Percentiles rank a stretch among this genome's conserved stretches.
Conservation (phyloP, 2,888 invertebrate species). For the Erebia aethiops region DNA sequence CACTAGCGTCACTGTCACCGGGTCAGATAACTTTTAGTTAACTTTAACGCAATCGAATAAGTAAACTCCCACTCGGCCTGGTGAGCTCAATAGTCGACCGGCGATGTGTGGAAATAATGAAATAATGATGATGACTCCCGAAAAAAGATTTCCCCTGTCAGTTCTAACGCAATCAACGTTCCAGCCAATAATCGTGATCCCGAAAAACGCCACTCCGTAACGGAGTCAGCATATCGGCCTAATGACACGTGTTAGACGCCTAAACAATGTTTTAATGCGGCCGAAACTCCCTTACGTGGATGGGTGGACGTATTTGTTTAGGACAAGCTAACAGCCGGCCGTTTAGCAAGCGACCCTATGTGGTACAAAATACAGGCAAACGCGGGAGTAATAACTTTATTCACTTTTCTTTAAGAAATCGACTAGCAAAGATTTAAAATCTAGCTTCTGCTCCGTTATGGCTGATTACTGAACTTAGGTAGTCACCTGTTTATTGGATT, state of each 20-base stretch:
- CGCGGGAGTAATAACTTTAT: conserved; percentile 19
- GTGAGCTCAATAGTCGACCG: no score
- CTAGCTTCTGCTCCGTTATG: no score
- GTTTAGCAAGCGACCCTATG: conserved; percentile 68
- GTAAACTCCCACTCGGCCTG: no score
- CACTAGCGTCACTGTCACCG: no score
- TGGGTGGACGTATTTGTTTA: conserved; percentile 77
- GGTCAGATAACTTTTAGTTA: no score
- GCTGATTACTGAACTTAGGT: no score
- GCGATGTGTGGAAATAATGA: background rate
- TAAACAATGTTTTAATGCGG: conserved; percentile 79
- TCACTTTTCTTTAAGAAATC: no score
- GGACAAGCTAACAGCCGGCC: conserved; percentile 77
- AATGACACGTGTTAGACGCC: conserved; percentile 73
- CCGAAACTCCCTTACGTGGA: conserved; percentile 72
- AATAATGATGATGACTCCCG: background rate
- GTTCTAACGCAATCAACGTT: conserved; percentile 26
- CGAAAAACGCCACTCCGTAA: conserved; percentile 60
- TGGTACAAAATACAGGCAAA: conserved; percentile 30
- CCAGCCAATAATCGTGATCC: conserved; percentile 34
- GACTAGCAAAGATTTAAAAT: no score
- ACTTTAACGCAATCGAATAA: no score
- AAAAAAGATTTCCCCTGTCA: conserved; percentile 22
- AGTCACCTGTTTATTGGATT: no score
- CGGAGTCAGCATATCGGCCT: conserved; percentile 65